phyloP scores from a whole-genome alignment of 1,140 invertebrate species.

The Camponotus vicinus region DNA sequence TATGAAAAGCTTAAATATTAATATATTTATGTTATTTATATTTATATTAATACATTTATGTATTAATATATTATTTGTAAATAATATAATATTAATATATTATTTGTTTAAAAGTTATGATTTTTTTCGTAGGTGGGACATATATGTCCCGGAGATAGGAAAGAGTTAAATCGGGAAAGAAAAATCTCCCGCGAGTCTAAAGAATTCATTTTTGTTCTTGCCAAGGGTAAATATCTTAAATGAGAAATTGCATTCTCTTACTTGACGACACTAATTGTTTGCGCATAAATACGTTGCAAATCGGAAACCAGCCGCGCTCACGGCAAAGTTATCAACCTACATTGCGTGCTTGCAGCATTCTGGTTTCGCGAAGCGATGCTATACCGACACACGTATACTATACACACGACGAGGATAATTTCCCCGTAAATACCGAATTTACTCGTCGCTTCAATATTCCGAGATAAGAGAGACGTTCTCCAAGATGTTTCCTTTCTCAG shows the following conservation, averaged over 20 bases:
- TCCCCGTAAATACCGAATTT: conserved; percentile 23
- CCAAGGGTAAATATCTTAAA: not conserved
- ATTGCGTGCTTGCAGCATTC: not conserved
- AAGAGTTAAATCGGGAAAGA: too few relatives aligned
- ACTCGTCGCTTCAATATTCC: conserved; percentile 34
- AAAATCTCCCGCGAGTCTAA: too few relatives aligned
- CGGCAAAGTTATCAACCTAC: conserved; percentile 2
- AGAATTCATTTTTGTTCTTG: too few relatives aligned
- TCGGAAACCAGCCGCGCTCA: not conserved
- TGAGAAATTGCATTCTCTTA: not conserved
- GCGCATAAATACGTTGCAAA: not conserved
- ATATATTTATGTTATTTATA: too few relatives aligned
- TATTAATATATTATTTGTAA: too few relatives aligned
- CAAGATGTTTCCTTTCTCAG: not conserved
- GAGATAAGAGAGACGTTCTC: conserved; percentile 33
- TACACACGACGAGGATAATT: not conserved
- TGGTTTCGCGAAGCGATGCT: not conserved
- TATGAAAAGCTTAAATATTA: too few relatives aligned
- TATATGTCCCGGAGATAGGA: too few relatives aligned
- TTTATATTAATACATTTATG: too few relatives aligned
- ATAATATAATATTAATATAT: too few relatives aligned
- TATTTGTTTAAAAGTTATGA: too few relatives aligned
- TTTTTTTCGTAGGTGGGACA: too few relatives aligned
- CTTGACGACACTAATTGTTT: not conserved
- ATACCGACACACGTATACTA: not conserved